Base-by-base conservation (phyloP, 2,888 invertebrate genomes). In the Sisyra terminalis region DNA sequence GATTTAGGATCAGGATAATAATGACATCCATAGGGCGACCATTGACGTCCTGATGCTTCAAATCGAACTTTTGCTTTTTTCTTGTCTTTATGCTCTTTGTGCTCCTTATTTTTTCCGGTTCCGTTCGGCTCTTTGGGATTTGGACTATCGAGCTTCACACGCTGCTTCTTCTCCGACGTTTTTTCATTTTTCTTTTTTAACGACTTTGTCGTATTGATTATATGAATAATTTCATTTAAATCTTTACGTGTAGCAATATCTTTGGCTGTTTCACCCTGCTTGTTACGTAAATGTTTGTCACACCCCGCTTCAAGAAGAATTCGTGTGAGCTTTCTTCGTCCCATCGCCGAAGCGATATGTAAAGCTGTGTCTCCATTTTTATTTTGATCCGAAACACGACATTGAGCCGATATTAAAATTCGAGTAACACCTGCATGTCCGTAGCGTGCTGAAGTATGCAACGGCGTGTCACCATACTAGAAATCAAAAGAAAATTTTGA, bases 401-500 rank as follows among this genome's bases (percentile, higher is more conserved):
- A 85, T 51, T 81, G 73, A 0, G 92, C 94, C 30, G 92, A 92
- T 50, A 96, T 80, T 42, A 96, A 74, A 53, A 96, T 93, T 43
- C 94, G 72, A 0, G 92, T 86, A 46, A 93, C 94, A 2, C 94
- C 94, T 0, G 93, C 93, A 64, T 96, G 96, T 0, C 94, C 94
- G 60, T 96, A 94, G 15, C 94, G 74, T 4, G 92, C 89, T 2
- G 92, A 86, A 3, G 94, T 94, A 63, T 96, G 94, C 17, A 96
- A 69, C 0, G 94, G 79, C 0, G 93, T 90, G 59, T 94, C 94
- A 4, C 93, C 93, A 59, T 93, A 94, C 88, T 89, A 66, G 13
- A 69, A 57, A 35, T 41, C 39, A 51, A 53, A 42, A 24, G 7
- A 11, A 11, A 39, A 17, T 2, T 17, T 16, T 2, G 10, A 24